Evolutionary conservation across 2,797 vertebrate genomes (phyloP), one percentile per base, ranked within the genome.

Genomic region (Gymnopithys bicolor): DNA sequence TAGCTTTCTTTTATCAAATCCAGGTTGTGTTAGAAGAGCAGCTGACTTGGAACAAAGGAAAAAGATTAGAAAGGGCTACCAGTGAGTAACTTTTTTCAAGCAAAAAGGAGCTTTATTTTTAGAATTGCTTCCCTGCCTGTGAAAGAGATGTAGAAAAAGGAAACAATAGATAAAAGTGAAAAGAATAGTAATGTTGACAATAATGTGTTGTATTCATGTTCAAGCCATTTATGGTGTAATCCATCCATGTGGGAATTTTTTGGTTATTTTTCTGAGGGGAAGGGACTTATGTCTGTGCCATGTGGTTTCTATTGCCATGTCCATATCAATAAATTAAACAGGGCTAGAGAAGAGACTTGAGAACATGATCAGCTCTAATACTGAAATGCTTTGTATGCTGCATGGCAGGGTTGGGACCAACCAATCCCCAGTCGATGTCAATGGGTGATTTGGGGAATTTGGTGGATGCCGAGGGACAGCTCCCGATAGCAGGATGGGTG

Each of bases 61-160:
- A 12, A 66, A 80, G 63, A 89, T 83, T 76, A 85, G 53, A 92
- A 89, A 74, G 53, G 41, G 19, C 37, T 64, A 89, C 32, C 24
- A 53, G 45, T 25, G 22, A 90, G 58, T 37, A 71, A 66, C 30
- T n/a, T 78, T 79, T 71, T 71, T 52, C 4, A 51, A 53, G 48
- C 4, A 52, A 64, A 73, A 89, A 91, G 25, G 11, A 6, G 7
- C n/a, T 89, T 91, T 94, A 83, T 89, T 87, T 95, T 94, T 52
- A 89, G 68, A 62, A 74, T 78, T 87, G 32, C 46, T 89, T 77
- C 53, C 37, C n/a, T 80, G 37, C 43, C n/a, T 39, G 24, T 74
- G 51, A 89, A 85, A 87, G 41, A 89, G 45, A 63, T 6, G 8
- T 21, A 79, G 75, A 14, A 64, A 90, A 80, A 74, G n/a, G 55